Percentiles rank a stretch among this genome's conserved stretches.
These are phyloP conservation scores for Coregonus ussuriensis DNA, from an alignment of 2,797 vertebrate genomes.

Conservation along the genomic window DNA sequence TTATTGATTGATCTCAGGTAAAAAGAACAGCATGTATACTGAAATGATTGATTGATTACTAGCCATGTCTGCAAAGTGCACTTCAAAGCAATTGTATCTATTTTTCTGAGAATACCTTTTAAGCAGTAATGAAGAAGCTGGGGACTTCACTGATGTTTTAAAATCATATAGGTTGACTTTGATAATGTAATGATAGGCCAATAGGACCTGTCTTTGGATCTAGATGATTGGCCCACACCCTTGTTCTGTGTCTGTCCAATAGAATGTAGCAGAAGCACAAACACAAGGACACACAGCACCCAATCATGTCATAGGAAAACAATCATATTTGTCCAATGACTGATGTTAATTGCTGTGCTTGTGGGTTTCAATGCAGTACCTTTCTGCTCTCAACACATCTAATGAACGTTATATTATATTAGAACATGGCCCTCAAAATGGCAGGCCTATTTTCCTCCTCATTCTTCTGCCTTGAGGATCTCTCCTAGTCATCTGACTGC, in stretches of 20 bases:
- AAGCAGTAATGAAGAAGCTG: background rate
- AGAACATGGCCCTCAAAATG: background rate
- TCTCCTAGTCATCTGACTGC: constrained; percentile 22
- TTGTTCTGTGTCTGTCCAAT: background rate
- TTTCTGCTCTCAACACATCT: background rate
- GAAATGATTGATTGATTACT: background rate
- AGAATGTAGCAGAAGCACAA: background rate
- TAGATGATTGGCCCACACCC: too few relatives aligned
- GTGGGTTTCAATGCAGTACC: background rate
- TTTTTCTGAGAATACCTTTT: background rate
- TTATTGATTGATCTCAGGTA: background rate
- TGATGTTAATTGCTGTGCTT: background rate
- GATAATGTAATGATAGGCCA: background rate
- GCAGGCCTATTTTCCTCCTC: constrained; percentile 15
- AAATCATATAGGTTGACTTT: background rate
- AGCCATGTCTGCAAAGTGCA: background rate
- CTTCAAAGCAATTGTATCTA: background rate
- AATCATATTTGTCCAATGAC: background rate
- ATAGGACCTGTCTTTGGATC: background rate
- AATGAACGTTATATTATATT: background rate
- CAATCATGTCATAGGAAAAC: background rate
- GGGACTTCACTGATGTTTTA: background rate
- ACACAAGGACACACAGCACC: background rate
- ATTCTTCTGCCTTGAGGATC: background rate
- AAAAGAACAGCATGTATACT: background rate